These are phyloP conservation scores for Drosophila arizonae DNA, from an alignment of 1,140 invertebrate species.

Conservation along the genomic window DNA sequence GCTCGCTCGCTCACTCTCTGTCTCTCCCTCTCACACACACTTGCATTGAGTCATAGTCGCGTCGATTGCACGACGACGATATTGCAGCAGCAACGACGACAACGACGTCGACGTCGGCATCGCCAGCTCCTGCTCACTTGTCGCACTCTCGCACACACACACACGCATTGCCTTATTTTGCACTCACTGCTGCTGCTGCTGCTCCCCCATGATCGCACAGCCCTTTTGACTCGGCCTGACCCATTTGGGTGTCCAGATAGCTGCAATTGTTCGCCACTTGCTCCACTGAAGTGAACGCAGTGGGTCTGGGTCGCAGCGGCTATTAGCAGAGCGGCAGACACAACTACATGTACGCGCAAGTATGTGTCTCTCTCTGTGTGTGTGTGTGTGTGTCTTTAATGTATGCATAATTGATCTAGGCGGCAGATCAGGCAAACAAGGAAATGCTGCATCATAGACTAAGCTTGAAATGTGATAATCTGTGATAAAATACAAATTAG, in stretches of 20 bases:
- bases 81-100: constrained; percentile 48
- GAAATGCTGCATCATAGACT: constrained; percentile 11
- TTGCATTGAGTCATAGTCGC: constrained; percentile 80
- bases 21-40: constrained; percentile 49
- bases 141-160: constrained; percentile 28
- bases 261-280: constrained; percentile 56
- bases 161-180: constrained; percentile 1
- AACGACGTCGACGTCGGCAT: constrained; percentile 23
- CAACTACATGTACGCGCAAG: background rate
- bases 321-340: constrained; percentile 40
- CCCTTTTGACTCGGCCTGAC: constrained; percentile 75
- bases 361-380: background rate
- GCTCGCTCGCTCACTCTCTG: constrained; percentile 11
- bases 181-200: constrained; percentile 23
- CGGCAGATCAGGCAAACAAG: constrained; percentile 21
- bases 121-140: constrained; percentile 44
- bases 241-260: constrained; percentile 63
- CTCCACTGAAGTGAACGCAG: constrained; percentile 55
- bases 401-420: constrained; percentile 13
- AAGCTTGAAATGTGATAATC: background rate
- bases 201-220: constrained; percentile 65
- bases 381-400: constrained; percentile 16
- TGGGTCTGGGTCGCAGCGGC: constrained; percentile 71
- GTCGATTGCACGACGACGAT: constrained; percentile 52
- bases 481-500: too few species aligned